A percentile compares a stretch with the other conserved stretches of the same genome.
Conservation (phyloP, 2,888 invertebrate genomes). For the Ptilodon capucinus region DNA sequence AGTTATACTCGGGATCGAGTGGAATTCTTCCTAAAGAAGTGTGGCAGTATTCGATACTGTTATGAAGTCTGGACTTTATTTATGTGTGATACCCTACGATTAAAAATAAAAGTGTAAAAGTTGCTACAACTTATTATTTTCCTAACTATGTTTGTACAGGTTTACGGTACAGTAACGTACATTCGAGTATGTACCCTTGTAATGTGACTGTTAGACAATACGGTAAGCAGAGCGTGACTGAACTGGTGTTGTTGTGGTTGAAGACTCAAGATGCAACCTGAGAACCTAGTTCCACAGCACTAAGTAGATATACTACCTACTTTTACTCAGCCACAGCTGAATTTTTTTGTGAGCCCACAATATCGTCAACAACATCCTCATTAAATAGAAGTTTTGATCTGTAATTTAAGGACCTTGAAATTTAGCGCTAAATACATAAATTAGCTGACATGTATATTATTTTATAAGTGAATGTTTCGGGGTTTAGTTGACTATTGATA, state of each 20-base stretch:
- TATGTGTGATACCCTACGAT: background rate
- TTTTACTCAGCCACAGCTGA: conserved; percentile 9
- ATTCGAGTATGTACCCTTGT: background rate
- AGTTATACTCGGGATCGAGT: background rate
- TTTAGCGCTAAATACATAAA: too few relatives aligned
- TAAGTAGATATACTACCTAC: too few relatives aligned
- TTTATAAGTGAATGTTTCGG: too few relatives aligned
- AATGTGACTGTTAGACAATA: conserved; percentile 21
- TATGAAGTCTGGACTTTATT: background rate
- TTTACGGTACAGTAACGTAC: background rate
- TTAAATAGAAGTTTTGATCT: too few relatives aligned
- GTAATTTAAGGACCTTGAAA: too few relatives aligned
- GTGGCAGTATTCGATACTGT: background rate
- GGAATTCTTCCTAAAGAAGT: too few relatives aligned
- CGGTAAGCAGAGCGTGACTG: conserved; percentile 51
- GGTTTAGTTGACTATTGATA: too few relatives aligned
- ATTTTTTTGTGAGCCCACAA: conserved; percentile 8
- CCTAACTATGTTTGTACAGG: background rate
- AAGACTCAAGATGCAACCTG: conserved; percentile 40
- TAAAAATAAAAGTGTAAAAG: background rate
- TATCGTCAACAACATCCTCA: background rate
- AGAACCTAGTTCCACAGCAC: conserved; percentile 32
- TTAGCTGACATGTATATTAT: too few relatives aligned
- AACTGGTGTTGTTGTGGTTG: conserved; percentile 42
- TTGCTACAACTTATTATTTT: background rate